Conservation (phyloP, 2,113 vertebrate species). For the Archocentrus centrarchus region DNA sequence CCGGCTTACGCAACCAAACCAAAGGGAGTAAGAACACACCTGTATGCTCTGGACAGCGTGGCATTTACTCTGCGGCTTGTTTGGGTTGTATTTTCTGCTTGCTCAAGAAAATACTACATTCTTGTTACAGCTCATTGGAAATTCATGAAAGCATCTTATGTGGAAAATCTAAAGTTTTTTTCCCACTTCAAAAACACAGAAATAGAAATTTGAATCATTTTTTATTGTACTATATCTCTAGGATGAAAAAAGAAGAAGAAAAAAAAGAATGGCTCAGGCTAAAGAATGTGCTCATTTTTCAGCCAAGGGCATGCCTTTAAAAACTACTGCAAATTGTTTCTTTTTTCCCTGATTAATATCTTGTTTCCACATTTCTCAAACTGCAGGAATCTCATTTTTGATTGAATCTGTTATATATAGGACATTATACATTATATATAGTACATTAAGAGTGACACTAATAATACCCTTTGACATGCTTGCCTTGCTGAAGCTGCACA, state of each 20-base stretch:
- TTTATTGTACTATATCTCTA: slow-evolving; percentile 37
- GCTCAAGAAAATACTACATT: slow-evolving; percentile 7
- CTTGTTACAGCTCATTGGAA: slow-evolving; percentile 16
- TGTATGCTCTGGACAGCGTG: slow-evolving; percentile 15
- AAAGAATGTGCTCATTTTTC: slow-evolving; percentile 23
- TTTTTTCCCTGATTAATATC: slow-evolving; percentile 47
- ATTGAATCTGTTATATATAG: slow-evolving; percentile 39
- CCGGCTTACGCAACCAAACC: slow-evolving; percentile 8
- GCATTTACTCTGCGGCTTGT: slow-evolving; percentile 6
- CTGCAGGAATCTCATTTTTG: slow-evolving; percentile 37
- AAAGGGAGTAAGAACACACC: neutral
- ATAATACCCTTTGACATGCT: slow-evolving; percentile 64
- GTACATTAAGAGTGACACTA: slow-evolving; percentile 69
- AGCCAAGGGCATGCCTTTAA: slow-evolving; percentile 25
- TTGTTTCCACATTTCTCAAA: slow-evolving; percentile 48
- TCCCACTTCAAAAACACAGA: slow-evolving; percentile 21
- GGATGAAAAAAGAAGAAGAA: slow-evolving; percentile 9
- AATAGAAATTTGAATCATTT: slow-evolving; percentile 37
- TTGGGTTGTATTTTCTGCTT: neutral
- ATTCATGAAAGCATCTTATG: slow-evolving; percentile 27
- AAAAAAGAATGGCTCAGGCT: neutral
- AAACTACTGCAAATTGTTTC: slow-evolving; percentile 32
- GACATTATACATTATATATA: slow-evolving; percentile 66
- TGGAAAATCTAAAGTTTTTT: slow-evolving; percentile 36
- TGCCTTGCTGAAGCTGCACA: slow-evolving; percentile 57